Percentiles rank a stretch among this genome's conserved stretches.
Conservation (phyloP, 2,113 vertebrate species). For the Electrona antarctica region DNA sequence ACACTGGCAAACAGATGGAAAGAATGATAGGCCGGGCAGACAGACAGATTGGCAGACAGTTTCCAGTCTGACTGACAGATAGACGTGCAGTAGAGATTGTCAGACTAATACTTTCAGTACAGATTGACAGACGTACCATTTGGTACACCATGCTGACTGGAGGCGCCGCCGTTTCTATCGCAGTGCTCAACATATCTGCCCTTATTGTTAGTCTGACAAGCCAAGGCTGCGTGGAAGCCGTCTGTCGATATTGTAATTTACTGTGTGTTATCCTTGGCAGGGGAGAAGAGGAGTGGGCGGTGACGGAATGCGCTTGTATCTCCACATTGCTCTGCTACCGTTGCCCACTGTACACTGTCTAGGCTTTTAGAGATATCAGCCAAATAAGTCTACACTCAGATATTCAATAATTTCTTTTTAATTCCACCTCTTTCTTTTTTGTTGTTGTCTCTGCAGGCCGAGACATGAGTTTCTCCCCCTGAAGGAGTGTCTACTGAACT, state of each 20-base stretch:
- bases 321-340: slow-evolving; percentile 16
- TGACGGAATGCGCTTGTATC: slow-evolving; percentile 19
- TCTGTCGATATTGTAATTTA: slow-evolving; percentile 45
- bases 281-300: not conserved
- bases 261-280: slow-evolving; percentile 49
- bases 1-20: not conserved
- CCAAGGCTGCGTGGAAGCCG: not conserved
- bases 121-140: slow-evolving; percentile 3
- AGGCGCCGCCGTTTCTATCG: slow-evolving; percentile 37
- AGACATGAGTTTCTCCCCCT: slow-evolving; percentile 69
- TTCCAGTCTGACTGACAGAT: slow-evolving; percentile 16
- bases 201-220: slow-evolving; percentile 34
- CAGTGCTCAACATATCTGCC: slow-evolving; percentile 15
- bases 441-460: slow-evolving; percentile 69
- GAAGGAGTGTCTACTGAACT: slow-evolving; percentile 72
- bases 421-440: not conserved
- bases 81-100: slow-evolving; percentile 18
- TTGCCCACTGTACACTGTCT: not conserved
- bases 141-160: slow-evolving; percentile 22
- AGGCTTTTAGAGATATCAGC: slow-evolving; percentile 33
- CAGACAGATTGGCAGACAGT: not conserved
- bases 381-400: slow-evolving; percentile 62
- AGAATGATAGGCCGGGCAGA: too few species aligned
- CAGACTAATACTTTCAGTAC: not conserved
- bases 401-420: not conserved